These are phyloP conservation scores for Megaceryle alcyon DNA, from an alignment of 2,797 vertebrate species.

Conservation along the genomic window DNA sequence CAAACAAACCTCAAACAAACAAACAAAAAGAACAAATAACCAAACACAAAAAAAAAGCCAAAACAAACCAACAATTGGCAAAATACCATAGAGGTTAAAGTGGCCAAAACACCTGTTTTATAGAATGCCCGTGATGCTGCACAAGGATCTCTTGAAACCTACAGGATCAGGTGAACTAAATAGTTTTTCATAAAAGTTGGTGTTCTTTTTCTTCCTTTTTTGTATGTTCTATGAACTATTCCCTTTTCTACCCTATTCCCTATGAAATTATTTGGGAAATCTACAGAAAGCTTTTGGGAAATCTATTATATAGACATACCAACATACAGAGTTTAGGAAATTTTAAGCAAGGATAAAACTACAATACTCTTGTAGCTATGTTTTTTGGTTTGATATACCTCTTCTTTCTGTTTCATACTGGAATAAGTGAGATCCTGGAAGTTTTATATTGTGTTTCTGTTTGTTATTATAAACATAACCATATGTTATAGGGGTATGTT, in stretches of 20 bases:
- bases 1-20: background rate
- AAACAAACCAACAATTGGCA: background rate
- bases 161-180: background rate
- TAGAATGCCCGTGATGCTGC: background rate
- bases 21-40: background rate
- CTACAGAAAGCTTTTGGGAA: background rate
- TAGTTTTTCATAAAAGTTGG: background rate
- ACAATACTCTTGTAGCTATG: background rate
- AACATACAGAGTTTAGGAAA: background rate
- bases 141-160: background rate
- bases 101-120: background rate
- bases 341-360: background rate
- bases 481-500: too few species aligned
- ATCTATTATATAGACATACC: background rate
- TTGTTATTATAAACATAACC: background rate
- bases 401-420: background rate
- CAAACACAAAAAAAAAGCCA: background rate
- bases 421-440: background rate
- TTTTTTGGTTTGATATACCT: background rate
- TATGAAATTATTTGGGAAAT: background rate
- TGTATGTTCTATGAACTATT: background rate
- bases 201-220: background rate
- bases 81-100: background rate
- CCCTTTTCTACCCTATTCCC: background rate
- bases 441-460: background rate